A percentile compares a stretch with the other conserved stretches of the same genome.
These are phyloP conservation scores for Hemistola chrysoprasaria DNA, from an alignment of 2,888 invertebrate genomes.

Conservation along the genomic window DNA sequence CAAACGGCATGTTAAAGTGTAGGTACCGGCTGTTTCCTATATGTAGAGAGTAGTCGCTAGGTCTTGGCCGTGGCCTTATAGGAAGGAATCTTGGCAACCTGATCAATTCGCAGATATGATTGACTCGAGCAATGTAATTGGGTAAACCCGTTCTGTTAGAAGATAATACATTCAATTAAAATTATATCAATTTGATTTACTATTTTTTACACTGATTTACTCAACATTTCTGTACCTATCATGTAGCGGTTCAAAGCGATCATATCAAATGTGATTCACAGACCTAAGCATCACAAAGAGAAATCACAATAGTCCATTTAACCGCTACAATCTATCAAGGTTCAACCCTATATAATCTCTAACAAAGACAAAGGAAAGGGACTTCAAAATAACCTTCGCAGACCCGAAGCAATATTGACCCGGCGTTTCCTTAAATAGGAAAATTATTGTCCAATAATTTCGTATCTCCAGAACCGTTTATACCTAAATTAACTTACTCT, in stretches of 20 bases:
- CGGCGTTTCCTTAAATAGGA: constrained; percentile 24
- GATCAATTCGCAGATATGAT: too few relatives aligned
- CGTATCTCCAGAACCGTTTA: constrained; percentile 43
- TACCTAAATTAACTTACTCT: constrained; percentile 55
- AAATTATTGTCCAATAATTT: constrained; percentile 35
- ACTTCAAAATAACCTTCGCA: constrained; percentile 17
- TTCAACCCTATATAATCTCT: constrained; percentile 17
- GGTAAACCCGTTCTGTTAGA: too few relatives aligned
- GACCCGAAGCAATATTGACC: constrained; percentile 16
- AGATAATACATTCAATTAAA: neutral
- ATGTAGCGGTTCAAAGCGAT: constrained; percentile 5
- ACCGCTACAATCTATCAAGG: constrained; percentile 21
- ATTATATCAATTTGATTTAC: neutral
- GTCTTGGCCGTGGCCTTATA: too few relatives aligned
- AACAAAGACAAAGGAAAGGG: constrained; percentile 19
- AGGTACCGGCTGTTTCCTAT: too few relatives aligned
- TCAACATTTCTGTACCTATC: neutral
- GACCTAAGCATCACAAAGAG: constrained; percentile 17
- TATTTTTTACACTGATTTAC: neutral
- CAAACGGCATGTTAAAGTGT: too few relatives aligned
- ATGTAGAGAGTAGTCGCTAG: too few relatives aligned
- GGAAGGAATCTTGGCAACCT: too few relatives aligned
- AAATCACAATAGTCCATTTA: constrained; percentile 14
- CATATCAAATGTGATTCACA: constrained; percentile 8
- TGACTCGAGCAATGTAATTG: too few relatives aligned